Conservation (phyloP, 2,113 vertebrate genomes). For the Oceanodroma tethys region DNA sequence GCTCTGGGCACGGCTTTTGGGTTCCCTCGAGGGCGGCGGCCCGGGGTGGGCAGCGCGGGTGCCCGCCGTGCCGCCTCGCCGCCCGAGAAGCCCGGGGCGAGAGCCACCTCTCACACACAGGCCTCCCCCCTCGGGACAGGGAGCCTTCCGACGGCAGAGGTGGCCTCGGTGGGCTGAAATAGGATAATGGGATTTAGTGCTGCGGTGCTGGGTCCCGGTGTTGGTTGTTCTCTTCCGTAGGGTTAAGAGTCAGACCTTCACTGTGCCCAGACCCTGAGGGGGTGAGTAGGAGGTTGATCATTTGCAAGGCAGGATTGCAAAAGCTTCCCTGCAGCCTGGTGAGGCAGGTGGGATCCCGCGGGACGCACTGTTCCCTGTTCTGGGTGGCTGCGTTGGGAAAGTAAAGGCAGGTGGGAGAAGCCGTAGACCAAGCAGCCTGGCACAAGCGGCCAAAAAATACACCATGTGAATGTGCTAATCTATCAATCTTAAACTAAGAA, state of each 20-base stretch:
- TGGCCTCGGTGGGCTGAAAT: not conserved
- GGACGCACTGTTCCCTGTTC: fast-evolving
- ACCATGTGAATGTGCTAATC: not conserved
- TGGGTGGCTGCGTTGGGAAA: not conserved
- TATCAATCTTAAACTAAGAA: fast-evolving
- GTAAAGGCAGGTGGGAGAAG: not conserved
- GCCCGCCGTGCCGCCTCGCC: not conserved
- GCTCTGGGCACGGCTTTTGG: not conserved
- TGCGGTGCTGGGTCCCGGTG: not conserved
- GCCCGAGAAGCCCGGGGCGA: not conserved
- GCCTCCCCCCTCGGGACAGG: not conserved
- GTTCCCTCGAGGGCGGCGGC: too few species aligned
- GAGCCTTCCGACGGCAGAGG: not conserved
- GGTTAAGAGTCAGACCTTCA: not conserved
- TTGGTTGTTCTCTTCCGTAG: not conserved
- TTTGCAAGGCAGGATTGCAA: not conserved
- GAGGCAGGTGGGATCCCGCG: not conserved
- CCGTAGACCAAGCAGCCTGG: not conserved
- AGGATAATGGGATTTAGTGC: fast-evolving
- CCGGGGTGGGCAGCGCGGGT: too few species aligned
- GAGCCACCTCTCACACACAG: fast-evolving
- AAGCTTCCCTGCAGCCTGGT: not conserved
- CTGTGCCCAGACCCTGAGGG: not conserved
- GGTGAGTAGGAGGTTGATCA: fast-evolving
- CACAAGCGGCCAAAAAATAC: not conserved